Evolutionary conservation across 2,888 invertebrate genomes (phyloP), one percentile per base, ranked within the genome.

Genomic region (Zaprionus obscuricornis): DNA sequence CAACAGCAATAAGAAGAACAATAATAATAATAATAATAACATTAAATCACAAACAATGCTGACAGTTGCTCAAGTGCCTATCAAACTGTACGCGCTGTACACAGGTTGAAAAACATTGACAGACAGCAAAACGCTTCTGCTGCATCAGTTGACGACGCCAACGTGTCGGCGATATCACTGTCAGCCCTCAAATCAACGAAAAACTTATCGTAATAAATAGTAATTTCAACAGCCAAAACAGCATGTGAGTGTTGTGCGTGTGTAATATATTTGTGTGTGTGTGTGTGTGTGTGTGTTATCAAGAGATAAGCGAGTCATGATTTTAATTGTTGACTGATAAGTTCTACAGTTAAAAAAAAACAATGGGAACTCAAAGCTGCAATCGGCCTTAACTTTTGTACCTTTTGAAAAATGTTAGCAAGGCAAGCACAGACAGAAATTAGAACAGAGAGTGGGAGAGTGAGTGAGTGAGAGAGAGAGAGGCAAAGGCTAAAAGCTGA

Each of bases 241-340:
- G n/a, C n/a, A n/a, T n/a, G n/a, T n/a, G n/a, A n/a, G n/a, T n/a
- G n/a, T n/a, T n/a, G n/a, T n/a, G n/a, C n/a, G n/a, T n/a, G n/a
- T n/a, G n/a, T n/a, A n/a, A 14, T 16, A 11, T 34, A 3, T 14
- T 14, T 14, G 34, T 17, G 1, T 34, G 39, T 37, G 22, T 14
- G 26, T 22, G 11, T 16, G 20, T 46, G 11, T 34, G 34, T 39
- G 47, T 26, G 34, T 43, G 47, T 34, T 76, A 76, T 76, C 76
- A 85, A 40, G 46, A 52, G 76, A 76, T 76, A 76, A 76, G 85
- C 74, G 29, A 55, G 47, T 43, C 36, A 45, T 51, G 69, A 64
- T 69, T 57, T 54, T 60, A 51, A 46, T 64, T 62, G 69, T 76
- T 81, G 78, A 81, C 82, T 85, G 85, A 75, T 75, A 84, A 72